Base-by-base conservation (phyloP, 1,140 invertebrate genomes). In the Lepidostoma basale region DNA sequence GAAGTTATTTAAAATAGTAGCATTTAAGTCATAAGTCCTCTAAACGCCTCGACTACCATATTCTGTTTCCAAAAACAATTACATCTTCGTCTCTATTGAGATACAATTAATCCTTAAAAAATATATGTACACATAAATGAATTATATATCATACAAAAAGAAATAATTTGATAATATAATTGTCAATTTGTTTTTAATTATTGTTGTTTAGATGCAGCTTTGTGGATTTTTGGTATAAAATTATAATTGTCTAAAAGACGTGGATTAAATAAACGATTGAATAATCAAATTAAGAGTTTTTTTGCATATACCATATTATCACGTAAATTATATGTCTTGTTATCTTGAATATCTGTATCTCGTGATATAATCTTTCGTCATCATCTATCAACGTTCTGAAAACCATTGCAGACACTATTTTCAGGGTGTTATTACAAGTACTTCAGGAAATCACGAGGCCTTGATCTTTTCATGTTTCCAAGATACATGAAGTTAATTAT, bases 171-270 rank as follows among this genome's bases (percentile, higher is more conserved):
- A 14, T 45, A 45, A 20, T 45, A 8, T 23, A 49, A 12, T 10
- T 49, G 3, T 22, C 22, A 12, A 23, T 49, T 49, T 49, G 22
- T n/a, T 23, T 18, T 49, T 49, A 49, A n/a, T 22, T 49, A 9
- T 49, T 23, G 25, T 49, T 49, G 45, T 49, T 20, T 49, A 49
- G 45, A 49, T n/a, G 45, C 45, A 26, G 45, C 45, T 49, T 49
- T 23, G 45, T 49, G 45, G n/a, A 25, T 49, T 49, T 49, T 49
- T 49, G n/a, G 45, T 49, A 49, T 49, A n/a, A 22, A 49, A 25
- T 49, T 23, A 36, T 49, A 23, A n/a, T 49, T 47, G 18, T 23
- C 25, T 22, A 49, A 49, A 49, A 25, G 18, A 49, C 20, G n/a
- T 49, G 25, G 9, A 49, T 49, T 49, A 25, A 49, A 49, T 49